Evolutionary conservation across 2,113 vertebrate genomes (phyloP).

Genomic region (Cyanoramphus novaezelandiae): DNA sequence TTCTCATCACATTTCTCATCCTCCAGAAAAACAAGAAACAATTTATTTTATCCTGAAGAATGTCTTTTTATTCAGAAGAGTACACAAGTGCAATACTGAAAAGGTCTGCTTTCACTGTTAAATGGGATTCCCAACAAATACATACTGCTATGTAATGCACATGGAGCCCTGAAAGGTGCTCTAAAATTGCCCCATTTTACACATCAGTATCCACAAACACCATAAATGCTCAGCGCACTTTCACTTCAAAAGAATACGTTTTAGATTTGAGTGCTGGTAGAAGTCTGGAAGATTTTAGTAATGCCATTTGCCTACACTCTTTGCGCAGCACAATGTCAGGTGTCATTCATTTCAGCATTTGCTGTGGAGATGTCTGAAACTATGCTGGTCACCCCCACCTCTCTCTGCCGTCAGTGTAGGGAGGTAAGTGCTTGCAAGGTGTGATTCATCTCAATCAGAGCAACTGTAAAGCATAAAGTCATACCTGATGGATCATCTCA

Average conservation of each 20-base stretch:
- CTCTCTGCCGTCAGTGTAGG: background rate
- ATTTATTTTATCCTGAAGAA: background rate
- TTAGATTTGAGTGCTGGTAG: background rate
- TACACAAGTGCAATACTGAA: background rate
- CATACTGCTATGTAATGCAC: background rate
- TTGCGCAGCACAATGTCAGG: background rate
- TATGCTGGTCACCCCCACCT: background rate
- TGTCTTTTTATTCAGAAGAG: background rate
- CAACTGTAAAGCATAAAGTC: background rate
- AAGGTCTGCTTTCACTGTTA: background rate
- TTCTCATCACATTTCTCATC: background rate
- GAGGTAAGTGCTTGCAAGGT: background rate
- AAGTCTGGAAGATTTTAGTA: background rate
- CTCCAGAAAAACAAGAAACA: background rate
- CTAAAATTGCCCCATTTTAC: background rate
- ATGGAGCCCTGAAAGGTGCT: background rate
- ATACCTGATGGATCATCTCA: background rate
- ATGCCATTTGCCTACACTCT: background rate
- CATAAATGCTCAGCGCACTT: accelerated
- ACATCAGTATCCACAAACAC: background rate
- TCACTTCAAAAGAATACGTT: background rate
- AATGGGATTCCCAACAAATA: background rate
- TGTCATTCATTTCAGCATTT: background rate
- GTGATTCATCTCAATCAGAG: background rate
- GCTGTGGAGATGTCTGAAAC: background rate